phyloP scores from a whole-genome alignment of 2,113 vertebrate species.

The Tupaia chinensis region DNA sequence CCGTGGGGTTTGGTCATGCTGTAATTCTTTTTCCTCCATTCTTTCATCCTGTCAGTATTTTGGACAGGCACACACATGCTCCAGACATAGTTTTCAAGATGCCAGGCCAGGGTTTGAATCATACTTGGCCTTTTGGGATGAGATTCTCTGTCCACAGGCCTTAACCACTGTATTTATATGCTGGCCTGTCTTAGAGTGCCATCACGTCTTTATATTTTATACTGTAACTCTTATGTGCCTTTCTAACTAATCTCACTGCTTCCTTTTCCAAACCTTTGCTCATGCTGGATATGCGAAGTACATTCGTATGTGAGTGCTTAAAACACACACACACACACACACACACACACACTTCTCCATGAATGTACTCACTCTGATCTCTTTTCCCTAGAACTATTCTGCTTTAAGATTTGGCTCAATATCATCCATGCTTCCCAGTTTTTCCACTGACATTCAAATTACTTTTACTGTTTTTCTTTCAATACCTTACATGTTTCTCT shows the following conservation, averaged over 20 bases:
- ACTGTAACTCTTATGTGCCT: conserved; percentile 11
- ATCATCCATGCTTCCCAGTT: not conserved
- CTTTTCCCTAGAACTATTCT: not conserved
- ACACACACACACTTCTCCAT: not conserved
- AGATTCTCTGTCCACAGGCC: too few species aligned
- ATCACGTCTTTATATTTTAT: not conserved
- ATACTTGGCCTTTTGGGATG: too few species aligned
- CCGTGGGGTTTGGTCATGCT: too few species aligned
- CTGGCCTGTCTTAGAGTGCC: too few species aligned
- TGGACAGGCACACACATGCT: too few species aligned
- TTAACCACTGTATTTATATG: too few species aligned
- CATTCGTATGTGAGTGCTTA: not conserved
- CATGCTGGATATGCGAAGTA: not conserved
- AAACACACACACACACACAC: not conserved
- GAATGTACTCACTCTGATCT: not conserved
- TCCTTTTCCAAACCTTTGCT: conserved; percentile 12
- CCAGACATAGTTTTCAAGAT: too few species aligned
- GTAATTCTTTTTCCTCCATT: too few species aligned
- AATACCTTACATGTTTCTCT: not conserved
- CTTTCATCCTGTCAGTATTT: too few species aligned
- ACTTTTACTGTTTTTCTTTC: not conserved
- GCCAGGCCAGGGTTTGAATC: too few species aligned
- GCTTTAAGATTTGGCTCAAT: not conserved
- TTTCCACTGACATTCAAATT: not conserved
- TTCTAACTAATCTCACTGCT: not conserved